Conservation (phyloP, 2,113 vertebrate species). For the Antechinus flavipes region DNA sequence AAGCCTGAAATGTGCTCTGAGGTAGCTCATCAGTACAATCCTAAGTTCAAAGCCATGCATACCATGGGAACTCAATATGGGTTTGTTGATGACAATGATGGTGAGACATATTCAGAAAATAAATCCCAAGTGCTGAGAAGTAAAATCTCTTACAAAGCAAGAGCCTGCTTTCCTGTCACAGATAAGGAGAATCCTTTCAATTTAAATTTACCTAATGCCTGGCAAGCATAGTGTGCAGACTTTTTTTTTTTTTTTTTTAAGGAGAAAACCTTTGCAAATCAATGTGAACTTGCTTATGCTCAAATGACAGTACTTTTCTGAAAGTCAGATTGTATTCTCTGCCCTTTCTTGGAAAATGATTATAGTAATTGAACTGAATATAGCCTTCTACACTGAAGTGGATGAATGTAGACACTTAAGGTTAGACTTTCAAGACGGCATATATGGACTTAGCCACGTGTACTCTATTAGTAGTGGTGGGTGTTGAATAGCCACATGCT, state of each 20-base stretch:
- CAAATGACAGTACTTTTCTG: slow-evolving; percentile 79
- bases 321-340: slow-evolving; percentile 84
- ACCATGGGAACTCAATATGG: background rate
- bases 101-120: slow-evolving; percentile 63
- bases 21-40: background rate
- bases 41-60: background rate
- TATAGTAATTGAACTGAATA: slow-evolving; percentile 81
- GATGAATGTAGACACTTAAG: slow-evolving; percentile 72
- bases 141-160: slow-evolving; percentile 43
- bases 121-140: background rate
- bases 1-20: background rate
- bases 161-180: slow-evolving; percentile 46
- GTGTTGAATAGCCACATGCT: background rate
- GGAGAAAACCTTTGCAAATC: slow-evolving; percentile 79
- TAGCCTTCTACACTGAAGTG: slow-evolving; percentile 74
- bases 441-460: slow-evolving; percentile 9
- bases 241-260: slow-evolving; percentile 64
- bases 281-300: slow-evolving; percentile 80
- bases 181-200: slow-evolving; percentile 61
- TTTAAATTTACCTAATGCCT: slow-evolving; percentile 70
- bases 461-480: slow-evolving; percentile 31
- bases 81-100: background rate
- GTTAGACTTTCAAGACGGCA: slow-evolving; percentile 61
- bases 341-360: slow-evolving; percentile 81
- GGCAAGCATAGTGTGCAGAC: slow-evolving; percentile 65